phyloP scores from a whole-genome alignment of 2,888 invertebrate genomes.

The Caenorhabditis panamensis region DNA sequence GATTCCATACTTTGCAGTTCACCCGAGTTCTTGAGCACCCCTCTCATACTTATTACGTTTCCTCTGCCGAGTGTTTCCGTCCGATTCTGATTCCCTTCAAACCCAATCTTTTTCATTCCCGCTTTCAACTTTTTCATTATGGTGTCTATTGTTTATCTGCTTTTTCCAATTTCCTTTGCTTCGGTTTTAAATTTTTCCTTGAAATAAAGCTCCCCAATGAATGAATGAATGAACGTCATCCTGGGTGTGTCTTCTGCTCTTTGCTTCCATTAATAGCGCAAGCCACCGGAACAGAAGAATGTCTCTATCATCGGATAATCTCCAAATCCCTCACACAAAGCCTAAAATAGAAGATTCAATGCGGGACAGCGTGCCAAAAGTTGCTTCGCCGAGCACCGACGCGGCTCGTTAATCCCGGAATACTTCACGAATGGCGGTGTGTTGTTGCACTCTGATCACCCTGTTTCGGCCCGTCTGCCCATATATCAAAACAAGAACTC shows the following conservation, averaged over 20 bases:
- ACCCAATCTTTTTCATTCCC: too few species aligned
- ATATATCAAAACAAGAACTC: constrained; percentile 51
- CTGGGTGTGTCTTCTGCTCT: background rate
- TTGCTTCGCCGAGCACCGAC: background rate
- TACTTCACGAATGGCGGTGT: background rate
- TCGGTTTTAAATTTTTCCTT: too few species aligned
- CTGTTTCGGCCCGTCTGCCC: background rate
- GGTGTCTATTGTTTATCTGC: too few species aligned
- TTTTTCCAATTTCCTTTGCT: too few species aligned
- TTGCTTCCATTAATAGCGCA: background rate
- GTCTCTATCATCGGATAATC: background rate
- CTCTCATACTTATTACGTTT: too few species aligned
- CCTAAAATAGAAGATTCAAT: background rate
- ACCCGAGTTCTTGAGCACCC: too few species aligned
- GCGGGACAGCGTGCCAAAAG: background rate
- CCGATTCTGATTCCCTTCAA: too few species aligned
- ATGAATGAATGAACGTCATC: background rate
- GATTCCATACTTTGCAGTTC: too few species aligned
- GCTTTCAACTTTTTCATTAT: too few species aligned
- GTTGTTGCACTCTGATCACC: constrained; percentile 7
- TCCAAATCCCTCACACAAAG: background rate
- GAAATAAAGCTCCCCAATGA: too few species aligned
- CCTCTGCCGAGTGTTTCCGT: too few species aligned
- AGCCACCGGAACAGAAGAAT: background rate
- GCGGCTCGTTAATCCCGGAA: background rate